phyloP scores from a whole-genome alignment of 2,113 vertebrate genomes.

The Petaurus breviceps region DNA sequence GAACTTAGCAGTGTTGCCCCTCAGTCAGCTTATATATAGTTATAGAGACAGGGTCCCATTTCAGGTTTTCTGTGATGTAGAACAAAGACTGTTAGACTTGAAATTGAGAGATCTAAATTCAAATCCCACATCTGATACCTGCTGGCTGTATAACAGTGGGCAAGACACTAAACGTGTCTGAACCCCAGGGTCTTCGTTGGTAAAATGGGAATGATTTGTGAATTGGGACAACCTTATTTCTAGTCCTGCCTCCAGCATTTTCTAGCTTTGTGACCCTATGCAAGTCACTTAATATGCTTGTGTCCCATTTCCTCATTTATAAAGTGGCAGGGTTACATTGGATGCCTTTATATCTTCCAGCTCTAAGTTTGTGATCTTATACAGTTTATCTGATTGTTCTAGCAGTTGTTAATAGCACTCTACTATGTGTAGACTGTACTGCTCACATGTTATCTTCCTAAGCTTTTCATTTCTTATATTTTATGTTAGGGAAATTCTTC shows the following conservation, averaged over 20 bases:
- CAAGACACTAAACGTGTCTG: not conserved
- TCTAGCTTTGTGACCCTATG: not conserved
- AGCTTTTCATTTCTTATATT: not conserved
- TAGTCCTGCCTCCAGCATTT: not conserved
- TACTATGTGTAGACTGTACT: not conserved
- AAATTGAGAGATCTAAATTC: not conserved
- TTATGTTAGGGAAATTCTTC: not conserved
- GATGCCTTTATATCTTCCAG: not conserved
- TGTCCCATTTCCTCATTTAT: not conserved
- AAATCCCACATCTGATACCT: not conserved
- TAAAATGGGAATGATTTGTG: not conserved
- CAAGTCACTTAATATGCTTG: not conserved
- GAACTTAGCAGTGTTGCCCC: not conserved
- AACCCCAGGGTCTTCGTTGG: not conserved
- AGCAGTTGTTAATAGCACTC: not conserved
- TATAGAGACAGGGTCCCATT: accelerated
- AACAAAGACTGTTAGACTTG: not conserved
- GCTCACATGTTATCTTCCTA: not conserved
- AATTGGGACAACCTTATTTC: not conserved
- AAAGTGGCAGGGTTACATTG: not conserved
- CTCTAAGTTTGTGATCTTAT: not conserved
- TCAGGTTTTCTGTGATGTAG: not conserved
- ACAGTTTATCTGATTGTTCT: not conserved
- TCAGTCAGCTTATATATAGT: accelerated
- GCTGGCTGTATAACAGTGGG: not conserved